Evolutionary conservation across 2,113 vertebrate species (phyloP).

Genomic region (Syrrhaptes paradoxus): DNA sequence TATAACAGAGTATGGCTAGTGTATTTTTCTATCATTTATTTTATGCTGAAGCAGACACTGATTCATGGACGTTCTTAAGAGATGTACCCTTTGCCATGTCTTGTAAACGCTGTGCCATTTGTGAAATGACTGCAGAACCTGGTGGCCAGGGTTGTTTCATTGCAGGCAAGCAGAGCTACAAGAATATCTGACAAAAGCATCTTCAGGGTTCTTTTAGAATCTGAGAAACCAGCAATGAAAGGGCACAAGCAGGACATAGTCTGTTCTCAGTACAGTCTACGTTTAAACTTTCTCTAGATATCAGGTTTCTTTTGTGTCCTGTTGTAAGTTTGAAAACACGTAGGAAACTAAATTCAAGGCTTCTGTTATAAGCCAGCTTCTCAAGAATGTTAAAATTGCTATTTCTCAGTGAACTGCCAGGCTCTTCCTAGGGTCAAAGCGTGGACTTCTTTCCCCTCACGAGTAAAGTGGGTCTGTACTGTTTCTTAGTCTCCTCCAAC

Average conservation of each 20-base stretch:
- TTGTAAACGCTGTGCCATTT: neutral
- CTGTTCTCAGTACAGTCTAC: neutral
- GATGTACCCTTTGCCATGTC: neutral
- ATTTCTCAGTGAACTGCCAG: neutral
- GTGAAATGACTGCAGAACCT: neutral
- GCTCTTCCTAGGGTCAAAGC: neutral
- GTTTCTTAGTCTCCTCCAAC: neutral
- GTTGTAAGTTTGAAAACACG: rapidly evolving
- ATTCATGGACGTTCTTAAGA: neutral
- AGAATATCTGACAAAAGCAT: neutral
- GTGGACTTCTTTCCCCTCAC: rapidly evolving
- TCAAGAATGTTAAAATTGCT: neutral
- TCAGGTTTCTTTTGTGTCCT: neutral
- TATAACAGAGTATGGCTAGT: neutral
- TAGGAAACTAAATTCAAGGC: neutral
- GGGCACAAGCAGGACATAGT: neutral
- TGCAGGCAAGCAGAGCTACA: neutral
- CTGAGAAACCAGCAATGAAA: neutral
- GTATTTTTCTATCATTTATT: neutral
- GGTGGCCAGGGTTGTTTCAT: neutral
- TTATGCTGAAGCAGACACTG: neutral
- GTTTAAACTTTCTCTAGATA: neutral
- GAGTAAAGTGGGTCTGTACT: neutral
- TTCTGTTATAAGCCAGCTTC: neutral
- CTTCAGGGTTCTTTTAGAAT: neutral